Base-by-base conservation (phyloP, 2,888 invertebrate genomes). In the Uloborus plumipes region DNA sequence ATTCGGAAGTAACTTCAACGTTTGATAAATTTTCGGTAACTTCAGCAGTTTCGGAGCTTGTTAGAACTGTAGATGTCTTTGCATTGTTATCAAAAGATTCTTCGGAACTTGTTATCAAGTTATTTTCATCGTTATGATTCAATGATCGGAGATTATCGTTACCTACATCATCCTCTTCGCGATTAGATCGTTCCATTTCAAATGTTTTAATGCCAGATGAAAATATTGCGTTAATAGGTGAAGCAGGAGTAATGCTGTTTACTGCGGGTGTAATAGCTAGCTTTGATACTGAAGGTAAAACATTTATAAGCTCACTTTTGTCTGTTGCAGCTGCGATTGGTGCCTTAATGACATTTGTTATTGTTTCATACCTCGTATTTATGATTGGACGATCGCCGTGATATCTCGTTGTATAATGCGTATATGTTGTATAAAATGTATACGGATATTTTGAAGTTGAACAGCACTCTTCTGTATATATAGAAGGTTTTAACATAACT, bases 341-440 rank as follows among this genome's bases (percentile, higher is more conserved):
- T 51, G 77, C 72, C 62, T 83, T 82, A 22, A 85, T 70, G 16
- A 85, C 73, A 69, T 85, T 84, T 20, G 83, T 84, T 7, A 85
- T 77, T 4, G 84, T 85, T 62, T 85, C 81, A 74, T 85, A 86
- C 49, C 85, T 76, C 14, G 86, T 83, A 16, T 80, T 84, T 15
- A 86, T 76, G 49, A 85, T 72, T 16, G 86, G 85, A 59, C 75
- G 66, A n/a, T 84, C 84, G n/a, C 84, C 85, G 20, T 81, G 72
- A 66, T 67, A 85, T 53, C 85, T 64, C 3, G 86, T 86, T 15
- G 86, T 86, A 47, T 85, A 84, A 70, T 85, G 85, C 20, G 86
- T 86, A 55, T 76, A 85, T 2, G 86, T 86, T 15, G 85, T 84
- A 51, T 83, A 85, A 22, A 84, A 82, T 18, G 85, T 85, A 26